Conservation (phyloP, 1,140 invertebrate genomes). For the Melanaphis sacchari region DNA sequence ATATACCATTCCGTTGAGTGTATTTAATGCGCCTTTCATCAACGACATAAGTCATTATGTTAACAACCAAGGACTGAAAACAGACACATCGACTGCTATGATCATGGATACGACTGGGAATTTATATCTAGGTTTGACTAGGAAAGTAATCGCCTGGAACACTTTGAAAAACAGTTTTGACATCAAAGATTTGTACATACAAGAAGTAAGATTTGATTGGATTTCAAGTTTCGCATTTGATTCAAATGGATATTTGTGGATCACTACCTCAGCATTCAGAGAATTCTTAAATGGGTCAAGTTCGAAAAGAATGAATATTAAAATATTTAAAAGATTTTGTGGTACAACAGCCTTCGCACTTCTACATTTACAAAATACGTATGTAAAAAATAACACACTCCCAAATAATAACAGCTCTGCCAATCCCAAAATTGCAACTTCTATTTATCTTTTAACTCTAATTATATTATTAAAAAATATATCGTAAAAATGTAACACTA, state of each 20-base stretch:
- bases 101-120: neutral
- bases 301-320: neutral
- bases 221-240: slow-evolving; percentile 41
- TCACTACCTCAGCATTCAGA: neutral
- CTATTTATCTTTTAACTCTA: neutral
- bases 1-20: slow-evolving; percentile 36
- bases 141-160: slow-evolving; percentile 26
- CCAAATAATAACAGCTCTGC: neutral
- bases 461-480: neutral
- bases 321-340: slow-evolving; percentile 34
- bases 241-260: slow-evolving; percentile 17
- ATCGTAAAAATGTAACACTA: neutral
- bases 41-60: slow-evolving; percentile 21
- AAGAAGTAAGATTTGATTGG: slow-evolving; percentile 14
- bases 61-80: neutral
- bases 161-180: neutral
- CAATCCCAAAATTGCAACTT: neutral
- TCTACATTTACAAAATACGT: neutral
- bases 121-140: slow-evolving; percentile 5
- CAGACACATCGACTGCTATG: slow-evolving; percentile 26
- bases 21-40: neutral
- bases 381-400: neutral
- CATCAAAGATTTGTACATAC: slow-evolving; percentile 10
- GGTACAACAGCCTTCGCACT: slow-evolving; percentile 35
- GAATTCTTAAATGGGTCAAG: neutral